Evolutionary conservation across 1,140 invertebrate genomes (phyloP).

Genomic region (Neuroterus valhalla): DNA sequence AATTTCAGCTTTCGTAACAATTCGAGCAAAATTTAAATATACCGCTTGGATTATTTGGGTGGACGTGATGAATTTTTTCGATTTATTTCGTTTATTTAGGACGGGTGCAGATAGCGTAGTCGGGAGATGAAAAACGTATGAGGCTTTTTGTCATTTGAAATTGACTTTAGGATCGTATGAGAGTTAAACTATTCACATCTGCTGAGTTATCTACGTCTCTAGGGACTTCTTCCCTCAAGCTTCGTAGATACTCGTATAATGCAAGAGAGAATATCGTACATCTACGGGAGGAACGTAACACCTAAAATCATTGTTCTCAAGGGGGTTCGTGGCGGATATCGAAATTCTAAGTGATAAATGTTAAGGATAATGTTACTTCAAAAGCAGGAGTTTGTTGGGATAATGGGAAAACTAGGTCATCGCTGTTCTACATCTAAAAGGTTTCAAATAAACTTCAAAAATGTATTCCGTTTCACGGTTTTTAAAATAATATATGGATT

Average conservation of each 20-base stretch:
- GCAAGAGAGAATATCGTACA: background rate
- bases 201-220: slow-evolving; percentile 11
- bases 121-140: background rate
- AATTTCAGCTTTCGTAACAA: too few relatives aligned
- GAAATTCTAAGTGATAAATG: slow-evolving; percentile 29
- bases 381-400: background rate
- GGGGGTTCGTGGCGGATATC: slow-evolving; percentile 11
- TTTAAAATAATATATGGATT: too few relatives aligned
- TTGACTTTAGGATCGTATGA: background rate
- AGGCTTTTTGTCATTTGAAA: background rate
- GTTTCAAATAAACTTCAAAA: too few relatives aligned
- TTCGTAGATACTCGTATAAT: slow-evolving; percentile 8
- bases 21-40: too few relatives aligned
- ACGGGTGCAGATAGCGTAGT: too few relatives aligned
- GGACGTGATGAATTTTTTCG: too few relatives aligned
- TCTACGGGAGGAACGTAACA: background rate
- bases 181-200: slow-evolving; percentile 9
- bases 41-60: too few relatives aligned
- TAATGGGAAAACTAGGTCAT: slow-evolving; percentile 1
- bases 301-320: slow-evolving; percentile 9
- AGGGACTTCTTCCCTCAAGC: background rate
- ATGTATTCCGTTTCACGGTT: too few relatives aligned
- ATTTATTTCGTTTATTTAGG: too few relatives aligned
- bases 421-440: background rate
- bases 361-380: slow-evolving; percentile 26